Percentiles rank a stretch among this genome's conserved stretches.
These are phyloP conservation scores for Ptiloglossa arizonensis DNA, from an alignment of 1,140 invertebrate genomes.

Conservation along the genomic window DNA sequence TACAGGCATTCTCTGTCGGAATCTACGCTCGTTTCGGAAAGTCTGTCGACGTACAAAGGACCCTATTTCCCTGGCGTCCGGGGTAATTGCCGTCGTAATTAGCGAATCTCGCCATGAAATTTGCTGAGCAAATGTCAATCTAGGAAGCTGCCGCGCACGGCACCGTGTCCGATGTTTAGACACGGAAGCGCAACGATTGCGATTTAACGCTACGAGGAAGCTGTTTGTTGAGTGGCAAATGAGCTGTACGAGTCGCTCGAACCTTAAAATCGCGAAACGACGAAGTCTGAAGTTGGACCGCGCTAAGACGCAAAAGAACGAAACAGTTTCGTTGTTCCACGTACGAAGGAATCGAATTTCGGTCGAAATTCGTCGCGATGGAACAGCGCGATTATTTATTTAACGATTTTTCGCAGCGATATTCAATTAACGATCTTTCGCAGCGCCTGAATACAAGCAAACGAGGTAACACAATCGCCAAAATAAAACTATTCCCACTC, in stretches of 20 bases:
- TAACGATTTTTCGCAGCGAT: no score
- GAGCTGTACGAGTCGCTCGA: neutral
- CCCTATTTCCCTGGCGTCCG: neutral
- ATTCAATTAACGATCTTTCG: no score
- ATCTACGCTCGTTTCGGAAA: neutral
- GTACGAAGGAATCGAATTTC: no score
- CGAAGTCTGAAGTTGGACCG: neutral
- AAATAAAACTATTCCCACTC: no score
- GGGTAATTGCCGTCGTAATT: constrained; percentile 14
- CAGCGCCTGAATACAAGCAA: no score
- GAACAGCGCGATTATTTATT: no score
- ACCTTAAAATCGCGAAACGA: neutral
- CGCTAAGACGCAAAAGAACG: neutral
- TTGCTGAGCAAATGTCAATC: constrained; percentile 14
- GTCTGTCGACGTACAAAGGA: neutral
- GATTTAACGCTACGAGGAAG: neutral
- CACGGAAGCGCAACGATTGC: neutral
- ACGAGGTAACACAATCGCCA: no score
- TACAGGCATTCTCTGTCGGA: neutral
- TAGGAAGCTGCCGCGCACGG: neutral
- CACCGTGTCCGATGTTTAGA: constrained; percentile 2
- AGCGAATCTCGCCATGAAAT: constrained; percentile 8
- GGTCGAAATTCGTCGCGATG: no score
- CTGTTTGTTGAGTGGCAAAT: neutral
- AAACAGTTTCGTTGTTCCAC: no score